Conservation (phyloP, 2,888 invertebrate genomes). For the Papilio demoleus region DNA sequence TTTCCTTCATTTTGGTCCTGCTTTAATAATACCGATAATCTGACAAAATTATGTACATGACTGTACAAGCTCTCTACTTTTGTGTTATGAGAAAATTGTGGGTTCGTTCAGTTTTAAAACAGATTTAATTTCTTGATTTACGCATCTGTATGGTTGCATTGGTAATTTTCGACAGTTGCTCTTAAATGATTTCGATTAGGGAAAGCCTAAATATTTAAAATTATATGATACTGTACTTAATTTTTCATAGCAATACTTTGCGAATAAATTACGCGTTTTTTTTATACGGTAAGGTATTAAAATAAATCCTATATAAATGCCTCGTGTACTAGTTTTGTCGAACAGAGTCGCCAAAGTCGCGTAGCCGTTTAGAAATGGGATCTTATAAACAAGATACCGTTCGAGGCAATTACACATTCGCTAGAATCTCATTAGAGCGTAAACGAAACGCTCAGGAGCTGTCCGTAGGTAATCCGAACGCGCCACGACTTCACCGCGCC, state of each 20-base stretch:
- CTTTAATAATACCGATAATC: too few species aligned
- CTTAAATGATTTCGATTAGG: neutral
- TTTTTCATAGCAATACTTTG: too few species aligned
- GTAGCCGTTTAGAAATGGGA: neutral
- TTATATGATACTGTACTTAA: neutral
- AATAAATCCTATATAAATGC: too few species aligned
- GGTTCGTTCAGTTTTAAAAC: conserved; percentile 36
- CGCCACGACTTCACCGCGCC: conserved; percentile 25
- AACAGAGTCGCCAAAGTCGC: neutral
- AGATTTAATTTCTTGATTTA: conserved; percentile 42
- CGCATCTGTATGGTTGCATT: conserved; percentile 12
- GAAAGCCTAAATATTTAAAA: neutral
- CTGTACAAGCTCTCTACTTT: conserved; percentile 30
- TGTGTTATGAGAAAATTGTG: conserved; percentile 40
- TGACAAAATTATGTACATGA: conserved; percentile 7
- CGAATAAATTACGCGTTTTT: too few species aligned
- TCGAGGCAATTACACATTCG: conserved; percentile 35
- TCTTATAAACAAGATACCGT: conserved; percentile 29
- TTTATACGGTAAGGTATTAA: too few species aligned
- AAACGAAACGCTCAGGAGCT: conserved; percentile 35
- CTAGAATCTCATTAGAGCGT: conserved; percentile 37
- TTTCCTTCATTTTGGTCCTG: too few species aligned
- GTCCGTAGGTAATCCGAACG: conserved; percentile 28
- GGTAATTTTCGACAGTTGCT: conserved; percentile 20
- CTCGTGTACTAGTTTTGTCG: too few species aligned